These are phyloP conservation scores for Oreochromis tanganicae DNA, from an alignment of 2,113 vertebrate species.

Conservation along the genomic window DNA sequence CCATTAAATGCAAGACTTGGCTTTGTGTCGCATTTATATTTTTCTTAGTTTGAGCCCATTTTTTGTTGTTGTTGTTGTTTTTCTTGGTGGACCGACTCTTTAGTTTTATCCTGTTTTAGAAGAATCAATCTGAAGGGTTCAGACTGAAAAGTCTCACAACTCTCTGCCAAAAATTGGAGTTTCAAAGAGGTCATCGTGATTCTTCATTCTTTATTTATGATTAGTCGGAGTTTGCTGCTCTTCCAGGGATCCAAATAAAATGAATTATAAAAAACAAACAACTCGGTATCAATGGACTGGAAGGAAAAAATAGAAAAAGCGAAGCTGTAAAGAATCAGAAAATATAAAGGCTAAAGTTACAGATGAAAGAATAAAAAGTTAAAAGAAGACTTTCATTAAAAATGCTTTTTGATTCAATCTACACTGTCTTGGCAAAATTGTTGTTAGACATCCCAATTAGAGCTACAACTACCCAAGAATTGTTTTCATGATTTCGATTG, in stretches of 20 bases:
- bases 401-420: neutral
- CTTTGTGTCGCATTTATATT: neutral
- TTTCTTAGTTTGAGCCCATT: neutral
- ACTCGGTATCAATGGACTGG: neutral
- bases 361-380: neutral
- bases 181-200: neutral
- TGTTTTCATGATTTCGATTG: neutral
- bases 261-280: neutral
- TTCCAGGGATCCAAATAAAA: neutral
- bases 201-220: neutral
- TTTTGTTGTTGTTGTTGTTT: neutral
- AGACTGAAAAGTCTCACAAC: neutral
- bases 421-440: neutral
- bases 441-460: neutral
- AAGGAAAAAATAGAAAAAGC: neutral
- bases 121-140: neutral
- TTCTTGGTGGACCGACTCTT: neutral
- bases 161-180: neutral
- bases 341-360: neutral
- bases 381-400: neutral
- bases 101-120: neutral
- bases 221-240: neutral
- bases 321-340: neutral
- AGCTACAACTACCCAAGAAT: neutral
- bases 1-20: neutral